phyloP scores from a whole-genome alignment of 2,888 invertebrate genomes.

The Neoascia interrupta region DNA sequence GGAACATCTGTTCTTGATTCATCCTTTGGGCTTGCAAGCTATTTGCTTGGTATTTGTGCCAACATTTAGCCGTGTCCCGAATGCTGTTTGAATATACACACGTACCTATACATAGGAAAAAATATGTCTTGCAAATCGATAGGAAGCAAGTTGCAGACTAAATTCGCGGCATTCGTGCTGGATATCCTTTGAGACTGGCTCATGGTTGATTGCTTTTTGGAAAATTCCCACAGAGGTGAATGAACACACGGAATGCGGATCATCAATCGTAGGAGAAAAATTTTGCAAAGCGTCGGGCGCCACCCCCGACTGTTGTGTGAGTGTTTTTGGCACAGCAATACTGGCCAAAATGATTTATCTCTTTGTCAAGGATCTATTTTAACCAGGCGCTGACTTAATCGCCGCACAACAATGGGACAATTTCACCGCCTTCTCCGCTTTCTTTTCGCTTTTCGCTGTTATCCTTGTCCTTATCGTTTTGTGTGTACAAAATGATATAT shows the following conservation, averaged over 20 bases:
- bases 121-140: constrained; percentile 4
- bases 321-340: constrained; percentile 28
- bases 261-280: constrained; percentile 57
- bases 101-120: not conserved
- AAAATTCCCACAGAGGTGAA: constrained; percentile 52
- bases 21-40: constrained; percentile 46
- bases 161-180: constrained; percentile 31
- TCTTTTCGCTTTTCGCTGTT: constrained; percentile 37
- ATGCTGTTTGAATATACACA: no score
- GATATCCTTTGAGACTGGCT: constrained; percentile 42
- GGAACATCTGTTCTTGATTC: constrained; percentile 67
- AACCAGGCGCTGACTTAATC: constrained; percentile 65
- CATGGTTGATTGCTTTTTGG: constrained; percentile 46
- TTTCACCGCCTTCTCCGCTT: constrained; percentile 49
- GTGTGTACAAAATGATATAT: constrained; percentile 65
- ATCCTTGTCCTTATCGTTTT: constrained; percentile 64
- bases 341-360: constrained; percentile 65
- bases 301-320: not conserved
- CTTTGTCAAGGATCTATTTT: constrained; percentile 48
- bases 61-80: constrained; percentile 31
- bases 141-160: constrained; percentile 32
- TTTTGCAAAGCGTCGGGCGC: constrained; percentile 16
- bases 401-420: constrained; percentile 65
- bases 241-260: constrained; percentile 40
- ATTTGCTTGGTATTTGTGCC: constrained; percentile 46